Conservation (phyloP, 2,888 invertebrate genomes). For the Andricus quercusramuli region DNA sequence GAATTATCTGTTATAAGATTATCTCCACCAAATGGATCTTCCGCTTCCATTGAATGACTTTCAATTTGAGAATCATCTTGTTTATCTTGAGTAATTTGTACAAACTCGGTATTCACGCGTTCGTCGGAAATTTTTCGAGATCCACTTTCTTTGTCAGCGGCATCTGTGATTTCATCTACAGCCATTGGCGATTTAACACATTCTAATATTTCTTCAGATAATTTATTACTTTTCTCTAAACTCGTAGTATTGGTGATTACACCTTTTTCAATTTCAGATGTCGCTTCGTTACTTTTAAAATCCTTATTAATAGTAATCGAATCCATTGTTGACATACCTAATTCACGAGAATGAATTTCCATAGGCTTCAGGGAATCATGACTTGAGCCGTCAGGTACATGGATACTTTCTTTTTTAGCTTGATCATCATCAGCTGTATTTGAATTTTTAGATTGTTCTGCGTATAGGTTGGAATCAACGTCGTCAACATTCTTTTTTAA, state of each 20-base stretch:
- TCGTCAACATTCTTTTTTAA: neutral
- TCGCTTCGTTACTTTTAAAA: neutral
- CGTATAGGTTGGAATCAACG: neutral
- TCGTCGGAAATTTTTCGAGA: slow-evolving; percentile 60
- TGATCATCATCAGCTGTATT: neutral
- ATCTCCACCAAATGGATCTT: slow-evolving; percentile 75
- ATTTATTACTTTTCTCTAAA: slow-evolving; percentile 73
- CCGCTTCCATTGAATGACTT: slow-evolving; percentile 71
- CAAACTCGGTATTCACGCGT: slow-evolving; percentile 75
- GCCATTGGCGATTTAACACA: slow-evolving; percentile 52
- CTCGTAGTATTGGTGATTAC: slow-evolving; percentile 55
- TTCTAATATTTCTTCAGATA: slow-evolving; percentile 63
- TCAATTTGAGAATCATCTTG: slow-evolving; percentile 72
- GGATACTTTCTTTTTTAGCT: slow-evolving; percentile 52
- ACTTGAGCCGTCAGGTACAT: slow-evolving; percentile 53
- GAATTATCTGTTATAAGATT: slow-evolving; percentile 65
- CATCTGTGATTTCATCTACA: slow-evolving; percentile 47
- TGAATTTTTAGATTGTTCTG: neutral
- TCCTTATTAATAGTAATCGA: slow-evolving; percentile 10
- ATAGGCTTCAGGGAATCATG: slow-evolving; percentile 44
- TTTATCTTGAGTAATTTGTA: slow-evolving; percentile 73
- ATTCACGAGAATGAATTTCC: slow-evolving; percentile 4
- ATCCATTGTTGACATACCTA: neutral
- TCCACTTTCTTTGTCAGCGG: slow-evolving; percentile 59
- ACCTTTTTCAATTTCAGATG: slow-evolving; percentile 34